A percentile compares a stretch with the other conserved stretches of the same genome.
These are phyloP conservation scores for Phrixothrix hirtus DNA, from an alignment of 2,888 invertebrate genomes.

Conservation along the genomic window DNA sequence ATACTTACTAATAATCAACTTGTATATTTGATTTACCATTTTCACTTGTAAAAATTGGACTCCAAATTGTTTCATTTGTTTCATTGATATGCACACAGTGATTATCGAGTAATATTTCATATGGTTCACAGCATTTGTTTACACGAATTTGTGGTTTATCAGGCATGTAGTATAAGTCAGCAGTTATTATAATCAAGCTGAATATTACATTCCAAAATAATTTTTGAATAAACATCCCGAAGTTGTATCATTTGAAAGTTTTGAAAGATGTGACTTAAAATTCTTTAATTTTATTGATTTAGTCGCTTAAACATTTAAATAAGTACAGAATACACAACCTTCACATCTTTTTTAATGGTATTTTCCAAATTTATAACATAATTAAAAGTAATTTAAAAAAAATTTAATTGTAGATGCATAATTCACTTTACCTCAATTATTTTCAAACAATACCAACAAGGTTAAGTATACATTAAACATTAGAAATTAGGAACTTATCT, in stretches of 20 bases:
- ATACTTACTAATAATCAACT: slow-evolving; percentile 56
- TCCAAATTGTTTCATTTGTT: slow-evolving; percentile 64
- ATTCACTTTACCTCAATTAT: too few relatives aligned
- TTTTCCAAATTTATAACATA: too few relatives aligned
- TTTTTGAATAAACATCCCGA: slow-evolving; percentile 15
- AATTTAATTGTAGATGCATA: too few relatives aligned
- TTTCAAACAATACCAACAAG: too few relatives aligned
- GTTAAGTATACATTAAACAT: too few relatives aligned
- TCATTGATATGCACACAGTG: slow-evolving; percentile 66
- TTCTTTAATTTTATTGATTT: slow-evolving; percentile 11
- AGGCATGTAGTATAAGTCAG: slow-evolving; percentile 4
- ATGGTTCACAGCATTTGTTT: slow-evolving; percentile 78
- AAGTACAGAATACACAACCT: too few relatives aligned
- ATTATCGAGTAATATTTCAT: slow-evolving; percentile 71
- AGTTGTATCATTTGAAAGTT: slow-evolving; percentile 4
- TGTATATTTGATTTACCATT: slow-evolving; percentile 62
- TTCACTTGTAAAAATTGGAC: slow-evolving; percentile 67
- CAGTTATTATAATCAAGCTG: background rate
- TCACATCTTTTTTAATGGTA: background rate
- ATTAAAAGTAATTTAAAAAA: too few relatives aligned
- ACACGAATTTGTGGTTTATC: slow-evolving; percentile 54
- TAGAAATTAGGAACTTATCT: background rate
- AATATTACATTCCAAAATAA: slow-evolving; percentile 6
- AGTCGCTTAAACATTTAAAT: slow-evolving; percentile 4
- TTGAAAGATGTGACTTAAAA: background rate